Evolutionary conservation across 2,888 invertebrate genomes (phyloP).

Genomic region (Parasteatoda lunata): DNA sequence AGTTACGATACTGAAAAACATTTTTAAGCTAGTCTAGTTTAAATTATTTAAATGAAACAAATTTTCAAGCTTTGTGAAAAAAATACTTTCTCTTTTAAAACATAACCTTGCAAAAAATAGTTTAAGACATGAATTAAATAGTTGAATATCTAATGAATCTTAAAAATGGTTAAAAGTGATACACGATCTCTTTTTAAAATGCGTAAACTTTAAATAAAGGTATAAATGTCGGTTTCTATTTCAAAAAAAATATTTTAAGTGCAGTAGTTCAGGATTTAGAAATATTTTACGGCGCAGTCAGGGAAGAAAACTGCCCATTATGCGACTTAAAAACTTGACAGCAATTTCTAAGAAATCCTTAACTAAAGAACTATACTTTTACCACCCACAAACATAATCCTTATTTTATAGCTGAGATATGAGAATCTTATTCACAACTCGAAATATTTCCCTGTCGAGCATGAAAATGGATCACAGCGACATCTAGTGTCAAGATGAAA

Average conservation of each 20-base stretch:
- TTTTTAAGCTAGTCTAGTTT: no score
- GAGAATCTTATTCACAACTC: neutral
- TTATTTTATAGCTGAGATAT: slow-evolving; percentile 44
- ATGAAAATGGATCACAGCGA: slow-evolving; percentile 14
- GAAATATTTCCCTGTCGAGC: neutral
- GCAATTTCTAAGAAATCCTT: slow-evolving; percentile 8
- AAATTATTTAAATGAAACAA: no score
- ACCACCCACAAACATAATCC: slow-evolving; percentile 42
- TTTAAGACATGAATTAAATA: no score
- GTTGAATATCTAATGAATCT: no score
- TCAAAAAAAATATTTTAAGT: neutral
- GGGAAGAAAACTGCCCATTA: slow-evolving; percentile 26
- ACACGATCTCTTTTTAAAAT: neutral
- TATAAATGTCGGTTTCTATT: neutral
- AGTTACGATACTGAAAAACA: no score
- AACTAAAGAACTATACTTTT: slow-evolving; percentile 40
- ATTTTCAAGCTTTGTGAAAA: no score
- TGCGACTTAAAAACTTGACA: slow-evolving; percentile 41
- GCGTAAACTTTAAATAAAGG: neutral
- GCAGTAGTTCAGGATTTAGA: neutral
- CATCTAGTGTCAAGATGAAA: slow-evolving; percentile 28
- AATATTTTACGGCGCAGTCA: neutral
- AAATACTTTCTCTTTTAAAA: no score
- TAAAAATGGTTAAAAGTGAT: no score
- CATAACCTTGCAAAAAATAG: no score